These are phyloP conservation scores for Orthosia incerta DNA, from an alignment of 2,888 invertebrate genomes.

Conservation along the genomic window DNA sequence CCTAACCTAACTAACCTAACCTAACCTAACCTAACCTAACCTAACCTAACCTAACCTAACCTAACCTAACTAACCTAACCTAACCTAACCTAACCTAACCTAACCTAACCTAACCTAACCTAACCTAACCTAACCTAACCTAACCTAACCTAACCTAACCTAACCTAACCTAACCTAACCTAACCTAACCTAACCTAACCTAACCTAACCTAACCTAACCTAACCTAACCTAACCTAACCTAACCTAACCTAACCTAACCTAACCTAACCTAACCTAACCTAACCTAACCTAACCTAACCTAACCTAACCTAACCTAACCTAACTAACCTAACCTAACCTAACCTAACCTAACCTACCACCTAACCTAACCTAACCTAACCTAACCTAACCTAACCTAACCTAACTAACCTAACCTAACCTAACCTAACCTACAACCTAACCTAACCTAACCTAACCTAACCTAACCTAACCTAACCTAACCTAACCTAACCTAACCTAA, in stretches of 20 bases:
- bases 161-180: not conserved
- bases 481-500: no score
- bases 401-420: no score
- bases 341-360: no score
- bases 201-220: slow-evolving; percentile 1
- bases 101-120: not conserved
- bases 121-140: slow-evolving; percentile 1
- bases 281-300: slow-evolving; percentile 51
- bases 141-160: not conserved
- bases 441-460: no score
- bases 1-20: no score
- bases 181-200: not conserved
- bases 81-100: not conserved
- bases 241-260: slow-evolving; percentile 61
- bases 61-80: not conserved
- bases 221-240: slow-evolving; percentile 48
- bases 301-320: slow-evolving; percentile 51
- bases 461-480: no score
- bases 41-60: not conserved
- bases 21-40: slow-evolving; percentile 1
- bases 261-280: slow-evolving; percentile 61
- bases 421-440: no score
- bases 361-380: no score
- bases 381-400: no score
- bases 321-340: slow-evolving; percentile 47